phyloP scores from a whole-genome alignment of 2,113 vertebrate species.

The Hippocampus comes region DNA sequence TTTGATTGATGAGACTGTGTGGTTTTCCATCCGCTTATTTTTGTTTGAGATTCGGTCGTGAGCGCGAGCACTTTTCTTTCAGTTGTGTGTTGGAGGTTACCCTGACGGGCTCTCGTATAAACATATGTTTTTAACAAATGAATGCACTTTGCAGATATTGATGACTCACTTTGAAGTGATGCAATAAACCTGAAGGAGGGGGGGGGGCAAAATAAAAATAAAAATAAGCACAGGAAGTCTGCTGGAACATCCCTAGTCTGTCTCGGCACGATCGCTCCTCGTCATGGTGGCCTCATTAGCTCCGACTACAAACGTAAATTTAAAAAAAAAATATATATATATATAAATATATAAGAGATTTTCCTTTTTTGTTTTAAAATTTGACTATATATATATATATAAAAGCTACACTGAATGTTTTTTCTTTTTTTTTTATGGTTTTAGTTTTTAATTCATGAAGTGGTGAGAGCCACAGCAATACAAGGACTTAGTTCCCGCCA shows the following conservation, averaged over 20 bases:
- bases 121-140: not conserved
- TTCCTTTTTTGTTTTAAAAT: too few relatives aligned
- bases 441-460: slow-evolving; percentile 49
- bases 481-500: slow-evolving; percentile 22
- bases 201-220: not conserved
- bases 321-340: slow-evolving; percentile 28
- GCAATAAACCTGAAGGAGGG: not conserved
- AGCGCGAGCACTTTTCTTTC: too few relatives aligned
- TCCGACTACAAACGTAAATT: slow-evolving; percentile 47
- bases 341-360: too few relatives aligned
- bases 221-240: slow-evolving; percentile 26
- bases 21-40: not conserved
- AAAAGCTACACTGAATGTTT: too few relatives aligned
- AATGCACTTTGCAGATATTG: not conserved
- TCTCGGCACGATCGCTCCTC: slow-evolving; percentile 26
- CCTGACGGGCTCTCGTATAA: not conserved
- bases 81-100: not conserved
- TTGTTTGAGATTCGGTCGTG: not conserved
- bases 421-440: slow-evolving; percentile 27
- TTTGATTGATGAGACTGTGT: not conserved
- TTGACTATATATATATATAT: slow-evolving; percentile 25
- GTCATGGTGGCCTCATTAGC: slow-evolving; percentile 66
- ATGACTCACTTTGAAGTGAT: not conserved
- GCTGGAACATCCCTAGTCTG: slow-evolving; percentile 42
- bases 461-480: slow-evolving; percentile 51